These are phyloP conservation scores for Sphecodes monilicornis DNA, from an alignment of 2,888 invertebrate genomes.

Conservation along the genomic window DNA sequence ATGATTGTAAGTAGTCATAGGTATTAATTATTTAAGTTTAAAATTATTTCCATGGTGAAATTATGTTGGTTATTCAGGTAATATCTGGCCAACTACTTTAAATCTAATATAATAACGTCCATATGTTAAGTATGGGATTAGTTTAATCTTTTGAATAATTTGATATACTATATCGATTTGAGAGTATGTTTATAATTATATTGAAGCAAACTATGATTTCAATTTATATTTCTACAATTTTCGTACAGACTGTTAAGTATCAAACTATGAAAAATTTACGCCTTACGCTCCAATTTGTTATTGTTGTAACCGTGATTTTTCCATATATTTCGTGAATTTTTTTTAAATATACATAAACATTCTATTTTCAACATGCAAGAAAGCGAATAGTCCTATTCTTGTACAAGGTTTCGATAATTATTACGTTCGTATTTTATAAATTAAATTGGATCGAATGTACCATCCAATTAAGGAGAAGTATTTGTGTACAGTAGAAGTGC, in stretches of 20 bases:
- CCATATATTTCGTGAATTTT: too few relatives aligned
- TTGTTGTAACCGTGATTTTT: too few relatives aligned
- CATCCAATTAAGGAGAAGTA: slow-evolving; percentile 5
- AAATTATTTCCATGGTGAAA: background rate
- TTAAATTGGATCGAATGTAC: background rate
- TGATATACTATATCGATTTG: background rate
- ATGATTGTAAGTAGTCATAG: background rate
- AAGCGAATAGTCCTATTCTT: background rate
- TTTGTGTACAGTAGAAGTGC: background rate
- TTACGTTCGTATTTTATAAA: background rate
- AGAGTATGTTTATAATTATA: background rate
- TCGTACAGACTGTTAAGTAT: background rate
- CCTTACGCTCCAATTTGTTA: background rate
- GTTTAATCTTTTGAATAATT: background rate
- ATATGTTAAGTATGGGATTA: background rate
- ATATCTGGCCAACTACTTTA: background rate
- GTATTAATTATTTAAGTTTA: background rate
- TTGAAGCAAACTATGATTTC: background rate
- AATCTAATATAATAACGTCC: background rate
- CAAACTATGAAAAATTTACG: background rate
- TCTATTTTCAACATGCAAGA: background rate
- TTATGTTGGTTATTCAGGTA: too few relatives aligned
- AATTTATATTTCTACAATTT: background rate
- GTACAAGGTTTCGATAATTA: background rate
- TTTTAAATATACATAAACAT: background rate